A percentile compares a stretch with the other conserved stretches of the same genome.
These are phyloP conservation scores for Apolygus lucorum DNA, from an alignment of 1,140 invertebrate genomes.

Conservation along the genomic window DNA sequence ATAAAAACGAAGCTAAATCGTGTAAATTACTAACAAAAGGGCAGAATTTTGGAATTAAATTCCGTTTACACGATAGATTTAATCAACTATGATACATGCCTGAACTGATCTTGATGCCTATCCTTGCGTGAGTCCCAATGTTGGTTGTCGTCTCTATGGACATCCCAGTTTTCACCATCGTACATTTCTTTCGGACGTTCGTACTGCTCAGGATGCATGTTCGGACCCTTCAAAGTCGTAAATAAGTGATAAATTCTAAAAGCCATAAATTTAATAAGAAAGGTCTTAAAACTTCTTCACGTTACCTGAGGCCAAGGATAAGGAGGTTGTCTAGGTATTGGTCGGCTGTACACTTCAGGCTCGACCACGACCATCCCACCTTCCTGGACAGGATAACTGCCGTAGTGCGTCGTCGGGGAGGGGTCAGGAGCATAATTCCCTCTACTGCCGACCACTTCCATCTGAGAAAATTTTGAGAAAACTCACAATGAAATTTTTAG, in stretches of 20 bases:
- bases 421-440: neutral
- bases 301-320: conserved; percentile 9
- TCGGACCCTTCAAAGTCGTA: too few species aligned
- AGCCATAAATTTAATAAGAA: neutral
- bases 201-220: conserved; percentile 22
- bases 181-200: conserved; percentile 25
- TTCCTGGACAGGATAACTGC: conserved; percentile 1
- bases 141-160: conserved; percentile 21
- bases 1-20: neutral
- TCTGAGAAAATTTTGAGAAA: too few species aligned
- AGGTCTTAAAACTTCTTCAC: neutral
- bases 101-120: conserved; percentile 26
- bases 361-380: neutral
- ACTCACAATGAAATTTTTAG: too few species aligned
- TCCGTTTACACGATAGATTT: neutral
- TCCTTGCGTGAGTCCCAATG: conserved; percentile 31
- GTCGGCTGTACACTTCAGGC: neutral
- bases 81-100: neutral
- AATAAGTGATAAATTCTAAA: too few species aligned
- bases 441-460: neutral
- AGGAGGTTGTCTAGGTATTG: conserved; percentile 1
- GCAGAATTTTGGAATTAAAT: neutral
- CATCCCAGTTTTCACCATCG: conserved; percentile 19
- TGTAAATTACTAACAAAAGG: neutral
- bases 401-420: neutral